Evolutionary conservation across 2,797 vertebrate species (phyloP).

Genomic region (Anas acuta): DNA sequence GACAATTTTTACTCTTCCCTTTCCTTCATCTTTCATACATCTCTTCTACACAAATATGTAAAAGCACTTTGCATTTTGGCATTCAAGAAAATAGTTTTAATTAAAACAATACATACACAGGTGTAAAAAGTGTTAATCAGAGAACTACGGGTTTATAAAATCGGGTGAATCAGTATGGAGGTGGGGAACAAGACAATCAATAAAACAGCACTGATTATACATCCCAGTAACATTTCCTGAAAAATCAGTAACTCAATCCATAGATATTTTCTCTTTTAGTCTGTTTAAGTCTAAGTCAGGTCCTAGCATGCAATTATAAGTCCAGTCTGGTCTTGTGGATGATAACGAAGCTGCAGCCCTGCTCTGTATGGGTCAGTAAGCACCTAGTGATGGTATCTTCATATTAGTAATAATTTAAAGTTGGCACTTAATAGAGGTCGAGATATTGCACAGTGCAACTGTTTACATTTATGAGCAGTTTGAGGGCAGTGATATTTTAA

Average conservation of each 20-base stretch:
- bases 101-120: neutral
- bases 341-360: neutral
- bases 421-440: neutral
- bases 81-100: neutral
- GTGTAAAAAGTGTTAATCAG: neutral
- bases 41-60: neutral
- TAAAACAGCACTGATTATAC: neutral
- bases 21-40: neutral
- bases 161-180: neutral
- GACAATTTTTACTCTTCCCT: neutral
- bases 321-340: neutral
- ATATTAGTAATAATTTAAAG: neutral
- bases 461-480: slow-evolving; percentile 38
- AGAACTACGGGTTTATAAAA: neutral
- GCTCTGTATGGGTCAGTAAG: slow-evolving; percentile 2
- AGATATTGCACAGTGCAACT: neutral
- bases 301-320: neutral
- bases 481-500: slow-evolving; percentile 41
- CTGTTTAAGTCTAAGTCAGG: neutral
- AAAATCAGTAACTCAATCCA: neutral
- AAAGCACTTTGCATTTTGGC: neutral
- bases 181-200: neutral
- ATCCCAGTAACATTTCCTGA: neutral
- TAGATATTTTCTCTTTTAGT: neutral
- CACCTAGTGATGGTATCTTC: neutral